These are phyloP conservation scores for Athene noctua DNA, from an alignment of 2,113 vertebrate genomes.

Conservation along the genomic window DNA sequence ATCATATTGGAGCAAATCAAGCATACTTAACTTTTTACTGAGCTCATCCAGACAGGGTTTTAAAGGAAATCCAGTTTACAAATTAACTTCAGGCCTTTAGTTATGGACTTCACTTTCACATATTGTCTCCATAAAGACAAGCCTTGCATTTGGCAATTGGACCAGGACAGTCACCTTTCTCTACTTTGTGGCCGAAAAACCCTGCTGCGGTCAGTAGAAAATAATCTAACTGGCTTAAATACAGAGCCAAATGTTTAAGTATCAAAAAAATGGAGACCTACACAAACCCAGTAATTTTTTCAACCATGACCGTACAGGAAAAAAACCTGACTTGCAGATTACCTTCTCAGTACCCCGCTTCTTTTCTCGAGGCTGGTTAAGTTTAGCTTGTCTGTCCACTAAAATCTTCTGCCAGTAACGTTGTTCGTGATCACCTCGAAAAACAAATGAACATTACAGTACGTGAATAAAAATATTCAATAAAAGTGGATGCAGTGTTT, in stretches of 20 bases:
- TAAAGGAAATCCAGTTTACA: background rate
- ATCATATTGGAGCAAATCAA: background rate
- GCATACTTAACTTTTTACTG: background rate
- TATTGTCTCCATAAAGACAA: background rate
- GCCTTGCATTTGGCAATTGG: background rate
- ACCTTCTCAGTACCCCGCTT: constrained; percentile 95
- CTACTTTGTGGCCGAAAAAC: background rate
- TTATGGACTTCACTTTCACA: background rate
- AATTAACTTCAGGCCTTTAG: background rate
- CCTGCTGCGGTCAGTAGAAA: background rate
- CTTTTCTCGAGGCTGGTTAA: constrained; percentile 95
- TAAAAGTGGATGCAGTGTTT: background rate
- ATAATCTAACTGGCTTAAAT: background rate
- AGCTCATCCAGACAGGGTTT: background rate
- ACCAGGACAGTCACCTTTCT: background rate
- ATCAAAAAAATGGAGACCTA: accelerated
- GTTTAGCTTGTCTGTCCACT: constrained; percentile 94
- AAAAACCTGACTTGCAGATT: background rate
- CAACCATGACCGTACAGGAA: background rate
- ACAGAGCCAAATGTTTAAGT: accelerated
- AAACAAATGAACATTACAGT: background rate
- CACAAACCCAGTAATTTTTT: background rate
- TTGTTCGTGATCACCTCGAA: constrained; percentile 89
- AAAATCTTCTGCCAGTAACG: constrained; percentile 99
- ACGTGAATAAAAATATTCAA: background rate